Evolutionary conservation across 2,888 invertebrate species (phyloP), one percentile per base, ranked within the genome.

Genomic region (Drosophila mimetica): DNA sequence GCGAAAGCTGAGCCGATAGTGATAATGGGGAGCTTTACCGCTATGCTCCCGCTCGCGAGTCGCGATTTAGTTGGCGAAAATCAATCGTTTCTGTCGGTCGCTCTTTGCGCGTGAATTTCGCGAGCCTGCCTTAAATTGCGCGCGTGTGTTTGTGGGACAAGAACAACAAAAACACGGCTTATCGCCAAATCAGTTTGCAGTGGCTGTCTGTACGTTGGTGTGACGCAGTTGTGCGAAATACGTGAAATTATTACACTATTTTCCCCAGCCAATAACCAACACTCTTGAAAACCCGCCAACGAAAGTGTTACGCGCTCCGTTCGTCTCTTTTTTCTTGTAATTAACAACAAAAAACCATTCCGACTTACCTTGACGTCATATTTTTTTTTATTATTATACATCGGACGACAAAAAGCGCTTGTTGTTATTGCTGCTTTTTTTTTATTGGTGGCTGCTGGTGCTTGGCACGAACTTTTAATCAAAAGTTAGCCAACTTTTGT

Each of bases 351-450:
- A 67, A 66, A 51, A 57, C 22, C 30, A 50, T 65, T 69, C 83
- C 61, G 75, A 71, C 42, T 89, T 84, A 86, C 84, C 89, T 89
- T 90, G 89, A 89, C 89, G 89, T 90, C 89, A 89, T 74, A 70
- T 84, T 71, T 71, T 71, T 67, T 51, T 39, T 58, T 64, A 53
- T 75, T 70, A 41, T 47, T 52, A 25, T 34, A 61, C 65, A 36
- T 71, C 60, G 60, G 66, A 67, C 82, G 82, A 84, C 79, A 70
- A 77, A 75, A 80, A 71, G 61, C 64, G 60, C 54, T 79, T 64
- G 37, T 54, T 55, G 53, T 65, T 64, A 34, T 54, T 55, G 53
- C 63, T 81, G 53, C 75, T 59, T 61, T 70, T 39, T 59, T 71
- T 67, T 67, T 52, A 30, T 69, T 57, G 82, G 88, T 86, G 74